Conservation (phyloP, 1,140 invertebrate genomes). For the Drosophila navojoa region DNA sequence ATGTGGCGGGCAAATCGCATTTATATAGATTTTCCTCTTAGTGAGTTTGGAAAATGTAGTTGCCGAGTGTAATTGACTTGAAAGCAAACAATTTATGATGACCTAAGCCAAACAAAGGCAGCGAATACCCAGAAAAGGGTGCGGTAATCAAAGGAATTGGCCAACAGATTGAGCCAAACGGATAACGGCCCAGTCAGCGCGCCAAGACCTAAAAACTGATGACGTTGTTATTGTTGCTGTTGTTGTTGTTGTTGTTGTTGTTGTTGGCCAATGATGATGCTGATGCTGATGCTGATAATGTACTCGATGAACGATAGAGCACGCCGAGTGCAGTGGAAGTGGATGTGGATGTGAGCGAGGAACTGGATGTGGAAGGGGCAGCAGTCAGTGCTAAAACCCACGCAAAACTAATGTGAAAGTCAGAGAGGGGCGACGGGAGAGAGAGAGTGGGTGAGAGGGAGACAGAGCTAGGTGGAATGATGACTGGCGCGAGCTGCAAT, state of each 20-base stretch:
- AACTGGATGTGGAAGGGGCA: neutral
- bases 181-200: conserved; percentile 72
- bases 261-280: conserved; percentile 38
- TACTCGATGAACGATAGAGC: conserved; percentile 77
- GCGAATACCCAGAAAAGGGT: conserved; percentile 58
- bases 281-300: conserved; percentile 61
- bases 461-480: conserved; percentile 28
- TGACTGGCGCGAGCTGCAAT: conserved; percentile 67
- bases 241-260: conserved; percentile 25
- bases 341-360: too few species aligned
- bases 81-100: conserved; percentile 82
- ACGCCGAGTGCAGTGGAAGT: conserved; percentile 50
- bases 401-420: conserved; percentile 76
- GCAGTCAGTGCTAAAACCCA: conserved; percentile 33
- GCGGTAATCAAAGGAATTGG: conserved; percentile 78
- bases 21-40: too few species aligned
- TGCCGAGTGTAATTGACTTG: conserved; percentile 64
- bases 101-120: conserved; percentile 68
- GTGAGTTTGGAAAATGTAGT: neutral
- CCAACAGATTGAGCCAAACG: conserved; percentile 59
- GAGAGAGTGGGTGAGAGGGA: neutral
- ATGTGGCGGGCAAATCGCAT: too few species aligned
- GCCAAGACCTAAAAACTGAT: conserved; percentile 70
- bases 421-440: neutral
- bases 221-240: conserved; percentile 53